Base-by-base conservation (phyloP, 2,888 invertebrate species). In the Achlya flavicornis region DNA sequence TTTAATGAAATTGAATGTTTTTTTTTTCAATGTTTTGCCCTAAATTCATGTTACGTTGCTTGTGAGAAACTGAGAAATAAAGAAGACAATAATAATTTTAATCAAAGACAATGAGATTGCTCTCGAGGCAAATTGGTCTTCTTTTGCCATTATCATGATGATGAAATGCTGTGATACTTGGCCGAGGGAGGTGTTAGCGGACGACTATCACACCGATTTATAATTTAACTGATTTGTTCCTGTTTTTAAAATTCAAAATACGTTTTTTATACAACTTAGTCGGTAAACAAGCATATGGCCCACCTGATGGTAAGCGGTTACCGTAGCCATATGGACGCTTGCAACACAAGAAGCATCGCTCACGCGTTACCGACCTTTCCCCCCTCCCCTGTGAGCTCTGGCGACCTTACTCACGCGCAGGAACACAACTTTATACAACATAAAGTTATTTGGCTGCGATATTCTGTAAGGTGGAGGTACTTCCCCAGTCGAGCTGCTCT, bases 21-120 rank as follows among this genome's bases (percentile, higher is more conserved):
- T 12, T 0, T 12, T 12, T 41, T 41, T 12, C 3, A 38, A 68
- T 67, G 53, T 62, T 65, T n/a, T 48, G 12, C 33, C 73, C 70
- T 66, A 70, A 75, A 77, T 78, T 77, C 76, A 73, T 77, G 76
- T 78, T 73, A 76, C 76, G 67, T 64, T 68, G 72, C 73, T 71
- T 73, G 62, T 61, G 57, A 59, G 63, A 62, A 64, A 64, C 61
- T 67, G 67, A 66, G 66, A 77, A 81, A 81, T 85, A 85, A 87
- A 80, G 80, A 76, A 81, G 81, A 86, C 86, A 86, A 90, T 89
- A 90, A 91, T 89, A 87, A 91, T 91, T 91, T 90, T 90, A 91
- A 91, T 91, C 91, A 90, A 87, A 91, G 89, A 88, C 90, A 92
- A 90, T 90, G 89, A 88, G 87, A 88, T 89, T 87, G 87, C 80